Evolutionary conservation across 2,113 vertebrate genomes (phyloP).

Genomic region (Hypomesus transpacificus): DNA sequence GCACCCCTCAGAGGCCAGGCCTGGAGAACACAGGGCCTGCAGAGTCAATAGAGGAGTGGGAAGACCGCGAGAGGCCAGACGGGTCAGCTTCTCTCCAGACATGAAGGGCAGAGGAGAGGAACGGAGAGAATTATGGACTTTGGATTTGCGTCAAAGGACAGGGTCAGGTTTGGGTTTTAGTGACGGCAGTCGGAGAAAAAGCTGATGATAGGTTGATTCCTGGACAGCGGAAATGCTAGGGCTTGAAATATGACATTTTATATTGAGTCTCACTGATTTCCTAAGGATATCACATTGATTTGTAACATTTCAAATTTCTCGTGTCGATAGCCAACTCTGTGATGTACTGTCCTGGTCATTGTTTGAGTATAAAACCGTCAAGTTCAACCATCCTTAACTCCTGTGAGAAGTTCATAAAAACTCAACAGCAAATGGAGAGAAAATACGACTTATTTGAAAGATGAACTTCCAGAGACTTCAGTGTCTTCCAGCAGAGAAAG

Average conservation of each 20-base stretch:
- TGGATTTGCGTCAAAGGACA: conserved; percentile 28
- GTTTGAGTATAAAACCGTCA: conserved; percentile 14
- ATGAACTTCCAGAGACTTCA: conserved; percentile 65
- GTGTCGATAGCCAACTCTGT: background rate
- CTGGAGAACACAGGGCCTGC: conserved; percentile 22
- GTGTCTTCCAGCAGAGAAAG: conserved; percentile 49
- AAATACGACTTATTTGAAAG: conserved; percentile 60
- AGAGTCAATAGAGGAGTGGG: conserved; percentile 55
- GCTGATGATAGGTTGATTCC: background rate
- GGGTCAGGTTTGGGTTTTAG: background rate
- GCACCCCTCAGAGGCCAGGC: conserved; percentile 40
- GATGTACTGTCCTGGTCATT: no score
- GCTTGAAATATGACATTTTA: background rate
- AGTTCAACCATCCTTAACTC: conserved; percentile 26
- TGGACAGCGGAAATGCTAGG: background rate
- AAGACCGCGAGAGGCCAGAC: conserved; percentile 48
- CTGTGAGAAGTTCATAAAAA: conserved; percentile 57
- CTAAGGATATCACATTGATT: background rate
- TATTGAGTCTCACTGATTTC: no score
- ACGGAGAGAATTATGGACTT: conserved; percentile 18
- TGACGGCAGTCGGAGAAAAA: background rate
- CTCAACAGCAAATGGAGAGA: conserved; percentile 25
- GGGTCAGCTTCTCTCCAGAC: conserved; percentile 48
- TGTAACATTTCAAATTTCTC: background rate
- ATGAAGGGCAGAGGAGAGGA: conserved; percentile 6